Evolutionary conservation across 1,140 invertebrate species (phyloP), one percentile per base, ranked within the genome.

Genomic region (Chymomyza costata): DNA sequence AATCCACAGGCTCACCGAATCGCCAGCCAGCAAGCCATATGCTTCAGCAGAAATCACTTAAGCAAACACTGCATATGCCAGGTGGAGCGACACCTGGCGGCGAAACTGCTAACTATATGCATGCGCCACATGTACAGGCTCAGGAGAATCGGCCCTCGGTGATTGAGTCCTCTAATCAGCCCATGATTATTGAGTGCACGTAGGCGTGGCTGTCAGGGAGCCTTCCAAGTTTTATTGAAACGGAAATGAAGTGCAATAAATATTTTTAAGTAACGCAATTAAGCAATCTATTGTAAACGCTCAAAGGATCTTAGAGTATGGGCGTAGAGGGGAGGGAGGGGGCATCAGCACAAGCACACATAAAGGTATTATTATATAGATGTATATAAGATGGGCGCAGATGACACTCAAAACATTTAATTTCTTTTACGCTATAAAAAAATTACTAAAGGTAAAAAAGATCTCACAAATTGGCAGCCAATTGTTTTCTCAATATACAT

Each of bases 171-270:
- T 93, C 73, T 67, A 94, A 90, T 62, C 93, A 94, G 83, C 93
- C 93, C 18, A 93, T 94, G 86, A 93, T 94, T 65, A 94, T 95
- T 67, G 93, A 94, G 87, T 95, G 93, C 87, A 94, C 93, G 86
- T 95, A 94, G 51, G 60, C 15, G 10, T 11, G 14, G 13, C 2
- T 14, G 17, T 6, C 8, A 7, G 7, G 15, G 15, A 16, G 19
- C 6, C 8, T 13, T 8, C 14, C n/a, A 39, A 43, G 6, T 32
- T 18, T 13, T 18, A 30, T 21, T 14, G 10, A 46, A 46, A 73
- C 39, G 38, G 53, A 76, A 71, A 66, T 76, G 37, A 82, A 82
- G 78, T 83, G 80, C 71, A 83, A 83, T 82, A 82, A 60, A 35
- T 47, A 74, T 8, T 25, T 25, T 25, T 25, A 25, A 25, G 21